Evolutionary conservation across 2,888 invertebrate genomes (phyloP).

Genomic region (Melanophora roralis): DNA sequence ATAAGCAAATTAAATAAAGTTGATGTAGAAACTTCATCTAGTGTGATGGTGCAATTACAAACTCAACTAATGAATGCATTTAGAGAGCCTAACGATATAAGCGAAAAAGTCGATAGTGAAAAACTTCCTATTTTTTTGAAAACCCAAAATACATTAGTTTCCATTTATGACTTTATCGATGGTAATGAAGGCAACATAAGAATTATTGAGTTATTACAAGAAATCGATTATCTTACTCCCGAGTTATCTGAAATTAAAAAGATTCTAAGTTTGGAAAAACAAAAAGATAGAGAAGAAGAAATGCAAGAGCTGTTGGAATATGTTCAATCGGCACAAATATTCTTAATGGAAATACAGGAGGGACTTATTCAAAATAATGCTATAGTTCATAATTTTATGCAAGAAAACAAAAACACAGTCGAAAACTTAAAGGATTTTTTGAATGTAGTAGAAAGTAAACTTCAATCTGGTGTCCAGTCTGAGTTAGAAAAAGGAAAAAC

Average conservation of each 20-base stretch:
- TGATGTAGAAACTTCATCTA: constrained; percentile 72
- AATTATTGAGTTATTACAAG: constrained; percentile 74
- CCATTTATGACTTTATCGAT: constrained; percentile 74
- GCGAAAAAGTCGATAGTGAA: constrained; percentile 65
- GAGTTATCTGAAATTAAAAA: constrained; percentile 66
- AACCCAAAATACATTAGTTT: constrained; percentile 69
- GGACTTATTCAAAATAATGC: constrained; percentile 68
- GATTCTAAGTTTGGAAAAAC: not conserved
- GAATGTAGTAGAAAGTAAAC: constrained; percentile 27
- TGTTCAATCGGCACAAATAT: constrained; percentile 52
- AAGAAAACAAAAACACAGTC: constrained; percentile 68
- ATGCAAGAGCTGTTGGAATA: constrained; percentile 67
- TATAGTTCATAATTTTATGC: constrained; percentile 65
- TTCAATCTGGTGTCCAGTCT: not conserved
- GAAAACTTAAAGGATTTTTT: constrained; percentile 66
- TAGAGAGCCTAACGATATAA: constrained; percentile 70
- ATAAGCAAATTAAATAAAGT: constrained; percentile 67
- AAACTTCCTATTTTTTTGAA: constrained; percentile 66
- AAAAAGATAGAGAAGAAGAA: constrained; percentile 13
- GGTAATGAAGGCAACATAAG: constrained; percentile 70
- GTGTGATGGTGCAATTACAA: constrained; percentile 70
- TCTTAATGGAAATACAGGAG: constrained; percentile 69
- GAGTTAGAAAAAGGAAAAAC: constrained; percentile 18
- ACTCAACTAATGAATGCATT: constrained; percentile 72
- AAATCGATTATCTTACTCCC: constrained; percentile 70